Base-by-base conservation (phyloP, 2,888 invertebrate species). In the Cheilosia variabilis region DNA sequence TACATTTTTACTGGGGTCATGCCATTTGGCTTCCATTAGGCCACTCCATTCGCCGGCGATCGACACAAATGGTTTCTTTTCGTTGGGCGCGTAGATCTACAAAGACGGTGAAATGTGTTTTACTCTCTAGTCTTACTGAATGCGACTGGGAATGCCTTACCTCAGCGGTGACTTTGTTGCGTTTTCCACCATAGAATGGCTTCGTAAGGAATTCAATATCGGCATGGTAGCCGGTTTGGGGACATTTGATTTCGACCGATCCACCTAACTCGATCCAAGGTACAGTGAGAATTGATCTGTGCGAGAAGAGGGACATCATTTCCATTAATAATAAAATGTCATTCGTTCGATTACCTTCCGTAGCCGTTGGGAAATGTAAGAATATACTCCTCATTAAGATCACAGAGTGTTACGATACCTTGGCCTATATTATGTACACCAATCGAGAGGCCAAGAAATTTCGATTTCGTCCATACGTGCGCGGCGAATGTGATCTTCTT, bases 221-320 rank as follows among this genome's bases (percentile, higher is more conserved):
- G 17, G 98, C 98, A 90, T 95, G 95, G 91, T 97, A 99, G 7
- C 98, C 99, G 0, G 98, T 98, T 92, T 99, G 97, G 9, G 95
- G 95, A 92, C 99, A 99, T 72, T 95, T 95, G 87, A 99, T 97
- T 72, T 95, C 95, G 1, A 98, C 97, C 1, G 96, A 95, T 15
- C 99, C 99, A 72, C 99, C 99, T 24, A 99, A 93, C 92, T 99
- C 99, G 90, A 99, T 97, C 99, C 99, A 99, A 1, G 99, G 99
- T 71, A 99, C 97, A 47, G 98, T 98, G 90, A 99, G 93, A 90
- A 99, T 99, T 63, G 98, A 99, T 92, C 98, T 96, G 90, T 10
- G 5, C 91, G 88, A 87, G 83, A 47, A 88, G 45, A 19, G 37
- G 69, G 7, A 41, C 17, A 66, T 53, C 24, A 37, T 75, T 60